phyloP scores from a whole-genome alignment of 2,113 vertebrate species.

The Eolophus roseicapilla region DNA sequence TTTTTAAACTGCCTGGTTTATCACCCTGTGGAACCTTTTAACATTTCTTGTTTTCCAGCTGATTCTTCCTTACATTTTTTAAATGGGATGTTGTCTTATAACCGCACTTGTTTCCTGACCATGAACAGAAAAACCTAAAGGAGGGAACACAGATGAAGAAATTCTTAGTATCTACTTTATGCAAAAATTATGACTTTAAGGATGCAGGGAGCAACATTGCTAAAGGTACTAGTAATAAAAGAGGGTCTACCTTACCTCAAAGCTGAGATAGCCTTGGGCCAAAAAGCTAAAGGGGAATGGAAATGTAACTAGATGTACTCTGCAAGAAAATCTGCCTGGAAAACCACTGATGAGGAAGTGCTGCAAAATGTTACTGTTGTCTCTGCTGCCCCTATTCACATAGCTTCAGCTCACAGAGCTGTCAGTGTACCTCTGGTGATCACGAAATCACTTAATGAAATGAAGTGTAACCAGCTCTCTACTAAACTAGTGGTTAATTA shows the following conservation, averaged over 20 bases:
- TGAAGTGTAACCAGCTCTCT: constrained; percentile 61
- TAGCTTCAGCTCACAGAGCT: constrained; percentile 44
- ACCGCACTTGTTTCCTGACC: background rate
- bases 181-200: background rate
- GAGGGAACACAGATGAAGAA: background rate
- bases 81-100: background rate
- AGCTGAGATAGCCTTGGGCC: background rate
- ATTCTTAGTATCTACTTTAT: background rate
- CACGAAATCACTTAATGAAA: constrained; percentile 66
- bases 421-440: constrained; percentile 59
- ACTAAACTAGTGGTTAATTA: constrained; percentile 54
- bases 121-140: background rate
- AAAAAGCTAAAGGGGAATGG: background rate
- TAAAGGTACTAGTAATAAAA: background rate
- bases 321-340: background rate
- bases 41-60: background rate
- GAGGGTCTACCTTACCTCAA: background rate
- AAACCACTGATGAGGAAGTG: constrained; percentile 20
- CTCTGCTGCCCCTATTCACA: constrained; percentile 15
- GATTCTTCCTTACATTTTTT: background rate
- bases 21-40: background rate
- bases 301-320: background rate
- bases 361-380: constrained; percentile 44
- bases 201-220: background rate
- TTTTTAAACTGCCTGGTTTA: background rate